Conservation (phyloP, 2,113 vertebrate genomes). For the Pygathrix nemaeus region DNA sequence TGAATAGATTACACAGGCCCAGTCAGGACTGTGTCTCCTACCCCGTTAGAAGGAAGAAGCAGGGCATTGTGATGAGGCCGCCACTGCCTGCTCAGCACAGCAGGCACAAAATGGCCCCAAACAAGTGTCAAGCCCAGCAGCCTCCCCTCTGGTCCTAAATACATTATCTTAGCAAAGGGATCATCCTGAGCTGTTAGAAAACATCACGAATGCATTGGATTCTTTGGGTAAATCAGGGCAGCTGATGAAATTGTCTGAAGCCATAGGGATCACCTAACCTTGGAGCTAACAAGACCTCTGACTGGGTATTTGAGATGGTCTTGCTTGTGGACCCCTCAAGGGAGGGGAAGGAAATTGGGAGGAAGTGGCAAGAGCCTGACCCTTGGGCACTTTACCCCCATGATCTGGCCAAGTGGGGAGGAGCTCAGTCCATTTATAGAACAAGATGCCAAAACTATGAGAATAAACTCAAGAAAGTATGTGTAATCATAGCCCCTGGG, state of each 20-base stretch:
- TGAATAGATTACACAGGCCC: conserved; percentile 75
- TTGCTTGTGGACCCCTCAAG: not conserved
- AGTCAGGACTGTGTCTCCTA: conserved; percentile 38
- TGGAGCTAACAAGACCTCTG: not conserved
- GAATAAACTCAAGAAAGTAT: not conserved
- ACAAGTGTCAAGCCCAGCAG: not conserved
- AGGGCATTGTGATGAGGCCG: conserved; percentile 47
- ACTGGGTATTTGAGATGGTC: not conserved
- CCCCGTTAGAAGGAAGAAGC: conserved; percentile 58
- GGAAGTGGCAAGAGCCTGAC: not conserved
- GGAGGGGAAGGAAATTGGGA: not conserved
- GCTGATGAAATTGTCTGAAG: not conserved
- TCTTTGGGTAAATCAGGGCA: not conserved
- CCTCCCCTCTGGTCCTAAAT: conserved; percentile 13
- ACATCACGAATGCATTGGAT: not conserved
- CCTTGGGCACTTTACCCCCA: not conserved
- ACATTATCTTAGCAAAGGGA: not conserved
- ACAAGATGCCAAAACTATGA: not conserved
- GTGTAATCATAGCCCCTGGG: not conserved
- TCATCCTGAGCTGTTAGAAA: not conserved
- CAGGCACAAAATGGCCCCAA: not conserved
- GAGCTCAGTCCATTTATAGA: not conserved
- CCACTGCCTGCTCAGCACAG: not conserved
- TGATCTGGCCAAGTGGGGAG: not conserved
- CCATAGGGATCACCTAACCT: not conserved